Evolutionary conservation across 2,113 vertebrate genomes (phyloP).

Genomic region (Misgurnus anguillicaudatus): DNA sequence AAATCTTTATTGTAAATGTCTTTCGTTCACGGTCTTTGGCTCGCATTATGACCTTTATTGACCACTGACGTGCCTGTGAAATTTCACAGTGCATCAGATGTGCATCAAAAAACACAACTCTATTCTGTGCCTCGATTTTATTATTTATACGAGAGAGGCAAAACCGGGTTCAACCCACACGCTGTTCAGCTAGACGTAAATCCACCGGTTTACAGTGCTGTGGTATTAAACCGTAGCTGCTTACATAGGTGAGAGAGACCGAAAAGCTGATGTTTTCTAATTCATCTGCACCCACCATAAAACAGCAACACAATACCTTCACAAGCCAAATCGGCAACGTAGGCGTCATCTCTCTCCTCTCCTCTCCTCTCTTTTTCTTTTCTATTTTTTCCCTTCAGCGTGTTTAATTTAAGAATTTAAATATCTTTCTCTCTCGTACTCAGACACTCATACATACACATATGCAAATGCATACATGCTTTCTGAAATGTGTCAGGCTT

Average conservation of each 20-base stretch:
- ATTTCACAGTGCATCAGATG: neutral
- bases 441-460: too few relatives aligned
- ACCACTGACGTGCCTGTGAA: neutral
- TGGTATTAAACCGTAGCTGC: neutral
- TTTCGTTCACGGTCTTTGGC: too few relatives aligned
- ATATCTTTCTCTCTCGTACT: slow-evolving; percentile 20
- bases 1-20: neutral
- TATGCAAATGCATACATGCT: too few relatives aligned
- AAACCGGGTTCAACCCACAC: slow-evolving; percentile 12
- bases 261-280: slow-evolving; percentile 3
- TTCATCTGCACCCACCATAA: slow-evolving; percentile 13
- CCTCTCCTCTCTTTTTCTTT: slow-evolving; percentile 42
- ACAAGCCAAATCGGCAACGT: slow-evolving; percentile 1
- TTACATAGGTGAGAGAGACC: slow-evolving; percentile 21
- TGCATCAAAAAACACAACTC: neutral
- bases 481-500: too few relatives aligned
- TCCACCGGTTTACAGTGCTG: neutral
- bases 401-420: slow-evolving; percentile 67
- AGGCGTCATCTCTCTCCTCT: slow-evolving; percentile 22
- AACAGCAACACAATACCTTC: slow-evolving; percentile 25
- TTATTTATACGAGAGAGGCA: slow-evolving; percentile 7
- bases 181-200: neutral
- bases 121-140: neutral
- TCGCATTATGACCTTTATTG: neutral
- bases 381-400: slow-evolving; percentile 59